A percentile compares a stretch with the other conserved stretches of the same genome.
These are phyloP conservation scores for Drosophila leonis DNA, from an alignment of 2,888 invertebrate species.

Conservation along the genomic window DNA sequence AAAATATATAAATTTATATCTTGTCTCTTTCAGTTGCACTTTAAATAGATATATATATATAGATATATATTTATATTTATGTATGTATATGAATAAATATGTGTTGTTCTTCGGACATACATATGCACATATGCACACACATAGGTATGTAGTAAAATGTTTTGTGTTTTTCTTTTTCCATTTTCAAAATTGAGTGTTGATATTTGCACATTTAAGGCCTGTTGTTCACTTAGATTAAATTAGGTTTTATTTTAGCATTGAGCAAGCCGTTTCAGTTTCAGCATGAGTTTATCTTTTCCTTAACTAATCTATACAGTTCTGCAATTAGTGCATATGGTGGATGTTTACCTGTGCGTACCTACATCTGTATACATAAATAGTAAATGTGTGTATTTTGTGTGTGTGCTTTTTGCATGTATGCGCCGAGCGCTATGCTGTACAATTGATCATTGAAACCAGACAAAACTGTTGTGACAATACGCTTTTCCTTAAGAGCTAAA, in stretches of 20 bases:
- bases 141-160: conserved; percentile 45
- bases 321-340: conserved; percentile 23
- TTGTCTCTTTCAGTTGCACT: conserved; percentile 47
- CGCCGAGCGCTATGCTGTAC: conserved; percentile 52
- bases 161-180: conserved; percentile 19
- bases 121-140: conserved; percentile 11
- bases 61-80: conserved; percentile 31
- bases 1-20: conserved; percentile 57
- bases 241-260: conserved; percentile 29
- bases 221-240: conserved; percentile 59
- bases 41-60: conserved; percentile 41
- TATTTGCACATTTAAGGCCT: conserved; percentile 82
- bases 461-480: conserved; percentile 71
- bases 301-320: conserved; percentile 46
- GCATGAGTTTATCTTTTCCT: conserved; percentile 41
- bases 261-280: conserved; percentile 55
- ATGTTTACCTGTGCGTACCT: conserved; percentile 19
- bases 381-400: not conserved
- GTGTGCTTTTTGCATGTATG: conserved; percentile 19
- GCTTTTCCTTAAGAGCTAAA: conserved; percentile 36
- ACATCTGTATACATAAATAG: conserved; percentile 9
- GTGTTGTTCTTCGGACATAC: conserved; percentile 4
- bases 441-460: conserved; percentile 75
- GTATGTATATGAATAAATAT: conserved; percentile 12
- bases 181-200: conserved; percentile 64